These are phyloP conservation scores for Apostichopus californicus DNA, from an alignment of 35 echinoderm and acorn worm species.

Conservation along the genomic window DNA sequence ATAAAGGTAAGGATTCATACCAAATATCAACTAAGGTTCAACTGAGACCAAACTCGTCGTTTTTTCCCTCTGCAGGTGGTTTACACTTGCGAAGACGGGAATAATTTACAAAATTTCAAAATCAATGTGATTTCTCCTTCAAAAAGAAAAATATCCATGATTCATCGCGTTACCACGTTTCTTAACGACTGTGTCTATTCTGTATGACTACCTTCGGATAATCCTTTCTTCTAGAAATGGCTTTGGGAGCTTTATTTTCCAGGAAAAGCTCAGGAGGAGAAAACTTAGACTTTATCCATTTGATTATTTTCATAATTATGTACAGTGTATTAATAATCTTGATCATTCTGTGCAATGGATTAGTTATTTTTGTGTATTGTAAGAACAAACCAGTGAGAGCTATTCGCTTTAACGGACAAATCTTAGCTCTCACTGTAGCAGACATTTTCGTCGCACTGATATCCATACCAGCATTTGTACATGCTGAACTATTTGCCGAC, in stretches of 20 bases:
- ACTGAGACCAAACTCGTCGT: too few relatives aligned
- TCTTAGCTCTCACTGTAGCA: neutral
- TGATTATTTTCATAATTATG: neutral
- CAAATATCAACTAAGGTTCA: too few relatives aligned
- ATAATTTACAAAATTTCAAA: too few relatives aligned
- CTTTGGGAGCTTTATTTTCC: neutral
- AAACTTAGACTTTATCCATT: neutral
- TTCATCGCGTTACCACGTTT: too few relatives aligned
- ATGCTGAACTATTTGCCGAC: neutral
- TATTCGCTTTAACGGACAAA: conserved; percentile 7
- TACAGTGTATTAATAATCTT: conserved; percentile 1
- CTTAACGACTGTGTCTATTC: too few relatives aligned
- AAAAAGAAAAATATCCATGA: too few relatives aligned
- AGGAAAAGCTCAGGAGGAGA: neutral
- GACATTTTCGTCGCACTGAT: neutral
- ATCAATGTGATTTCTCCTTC: too few relatives aligned
- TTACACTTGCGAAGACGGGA: too few relatives aligned
- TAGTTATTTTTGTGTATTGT: conserved; percentile 8
- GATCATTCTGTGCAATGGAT: neutral
- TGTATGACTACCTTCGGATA: too few relatives aligned
- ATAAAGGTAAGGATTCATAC: too few relatives aligned
- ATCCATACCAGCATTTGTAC: neutral
- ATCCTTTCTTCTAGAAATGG: too few relatives aligned
- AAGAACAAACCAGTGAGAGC: neutral
- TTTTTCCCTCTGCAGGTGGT: too few relatives aligned